These are phyloP conservation scores for Sitobion miscanthi DNA, from an alignment of 1,140 invertebrate species.

Conservation along the genomic window DNA sequence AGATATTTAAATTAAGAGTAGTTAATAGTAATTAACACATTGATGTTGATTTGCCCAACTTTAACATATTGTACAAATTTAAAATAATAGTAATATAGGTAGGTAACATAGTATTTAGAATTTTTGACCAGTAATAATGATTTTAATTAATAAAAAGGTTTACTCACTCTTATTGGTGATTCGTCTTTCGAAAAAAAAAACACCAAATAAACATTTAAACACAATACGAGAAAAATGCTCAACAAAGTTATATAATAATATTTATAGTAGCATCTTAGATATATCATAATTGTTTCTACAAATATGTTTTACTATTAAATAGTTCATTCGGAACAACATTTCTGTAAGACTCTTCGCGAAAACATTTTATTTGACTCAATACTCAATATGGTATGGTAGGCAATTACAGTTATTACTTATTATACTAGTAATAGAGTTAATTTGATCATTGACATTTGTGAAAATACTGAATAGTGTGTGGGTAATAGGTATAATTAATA, in stretches of 20 bases:
- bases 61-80: no score
- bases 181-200: slow-evolving; percentile 1
- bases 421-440: background rate
- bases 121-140: background rate
- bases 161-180: background rate
- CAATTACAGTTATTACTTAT: background rate
- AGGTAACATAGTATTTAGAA: background rate
- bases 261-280: slow-evolving; percentile 29
- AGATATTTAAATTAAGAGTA: no score
- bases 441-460: background rate
- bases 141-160: background rate
- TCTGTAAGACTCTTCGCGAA: background rate
- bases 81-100: no score
- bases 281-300: slow-evolving; percentile 28
- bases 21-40: background rate
- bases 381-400: background rate
- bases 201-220: slow-evolving; percentile 45
- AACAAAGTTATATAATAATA: slow-evolving; percentile 37
- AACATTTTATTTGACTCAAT: background rate
- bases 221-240: slow-evolving; percentile 20
- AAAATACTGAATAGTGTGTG: background rate
- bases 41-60: background rate
- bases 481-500: background rate
- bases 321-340: background rate
- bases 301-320: background rate